Conservation (phyloP, 2,113 vertebrate genomes). For the Chloropsis hardwickii region DNA sequence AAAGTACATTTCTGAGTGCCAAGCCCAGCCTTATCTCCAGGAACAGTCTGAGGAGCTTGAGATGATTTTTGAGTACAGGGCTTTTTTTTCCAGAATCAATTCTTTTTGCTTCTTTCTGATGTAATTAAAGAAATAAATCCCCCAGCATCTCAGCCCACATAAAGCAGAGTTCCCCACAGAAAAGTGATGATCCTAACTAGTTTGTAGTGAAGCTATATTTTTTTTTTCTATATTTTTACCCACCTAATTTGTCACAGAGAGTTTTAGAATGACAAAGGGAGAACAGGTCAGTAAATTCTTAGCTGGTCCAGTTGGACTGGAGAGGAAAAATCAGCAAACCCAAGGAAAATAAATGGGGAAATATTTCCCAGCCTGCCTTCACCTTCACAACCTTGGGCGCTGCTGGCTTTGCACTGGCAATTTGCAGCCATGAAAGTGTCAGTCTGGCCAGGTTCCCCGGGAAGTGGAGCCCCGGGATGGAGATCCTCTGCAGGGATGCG, state of each 20-base stretch:
- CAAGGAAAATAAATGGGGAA: not conserved
- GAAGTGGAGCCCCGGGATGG: accelerated
- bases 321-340: not conserved
- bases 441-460: not conserved
- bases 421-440: not conserved
- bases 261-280: not conserved
- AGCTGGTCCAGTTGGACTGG: not conserved
- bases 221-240: not conserved
- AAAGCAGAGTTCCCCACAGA: not conserved
- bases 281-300: not conserved
- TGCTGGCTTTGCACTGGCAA: not conserved
- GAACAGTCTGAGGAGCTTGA: not conserved
- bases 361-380: not conserved
- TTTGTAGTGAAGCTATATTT: not conserved
- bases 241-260: not conserved
- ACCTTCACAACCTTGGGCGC: not conserved
- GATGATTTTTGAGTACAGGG: not conserved
- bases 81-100: not conserved
- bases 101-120: not conserved
- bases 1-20: not conserved
- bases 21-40: conserved; percentile 6
- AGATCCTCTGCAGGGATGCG: accelerated
- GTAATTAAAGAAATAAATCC: conserved; percentile 58
- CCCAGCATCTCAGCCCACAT: not conserved
- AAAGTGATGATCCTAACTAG: not conserved